Base-by-base conservation (phyloP, 2,797 vertebrate genomes). In the Ambastaia sidthimunki region DNA sequence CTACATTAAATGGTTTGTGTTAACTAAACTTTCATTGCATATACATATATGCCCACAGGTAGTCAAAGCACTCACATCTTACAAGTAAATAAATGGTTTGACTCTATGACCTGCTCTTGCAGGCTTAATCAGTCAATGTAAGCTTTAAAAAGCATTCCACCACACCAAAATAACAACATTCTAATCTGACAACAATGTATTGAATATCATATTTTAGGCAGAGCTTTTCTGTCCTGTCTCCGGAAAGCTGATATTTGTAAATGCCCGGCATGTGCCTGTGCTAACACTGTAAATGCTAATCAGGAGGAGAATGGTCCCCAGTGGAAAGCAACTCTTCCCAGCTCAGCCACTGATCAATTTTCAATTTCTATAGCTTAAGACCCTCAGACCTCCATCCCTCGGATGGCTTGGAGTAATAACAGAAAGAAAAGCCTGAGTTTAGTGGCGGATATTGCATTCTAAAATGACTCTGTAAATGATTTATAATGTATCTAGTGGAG, bases 391-490 rank as follows among this genome's bases (percentile, higher is more conserved):
- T 68, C 82, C 67, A 70, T 74, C 59, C 50, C 81, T 84, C 41
- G 1, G 62, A 67, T 73, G 79, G 54, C 28, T 50, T 71, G 63
- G 50, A 91, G 92, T 92, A 90, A 92, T 89, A 91, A 91, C 85
- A 80, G 69, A 71, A 70, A 86, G 86, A 89, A 92, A 92, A 90
- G 85, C 84, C 82, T 59, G 88, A 90, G 89, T 92, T 93, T 90
- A 91, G 87, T 85, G 78, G 85, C 48, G 89, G 90, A 92, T 93
- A 93, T 91, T 94, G 90, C 91, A 87, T 91, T 92, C 86, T 83
- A 90, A 90, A 93, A 92, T 90, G 86, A 91, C 89, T 91, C 87
- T 85, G 89, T 93, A 91, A 94, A 94, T 93, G 90, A 93, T 94
- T 94, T 93, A 94, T 91, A 92, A 93, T 92, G 89, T 90, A 93